Percentiles rank a stretch among this genome's conserved stretches.
Evolutionary conservation across 1,140 invertebrate genomes (phyloP).

Genomic region (Wasmannia auropunctata): DNA sequence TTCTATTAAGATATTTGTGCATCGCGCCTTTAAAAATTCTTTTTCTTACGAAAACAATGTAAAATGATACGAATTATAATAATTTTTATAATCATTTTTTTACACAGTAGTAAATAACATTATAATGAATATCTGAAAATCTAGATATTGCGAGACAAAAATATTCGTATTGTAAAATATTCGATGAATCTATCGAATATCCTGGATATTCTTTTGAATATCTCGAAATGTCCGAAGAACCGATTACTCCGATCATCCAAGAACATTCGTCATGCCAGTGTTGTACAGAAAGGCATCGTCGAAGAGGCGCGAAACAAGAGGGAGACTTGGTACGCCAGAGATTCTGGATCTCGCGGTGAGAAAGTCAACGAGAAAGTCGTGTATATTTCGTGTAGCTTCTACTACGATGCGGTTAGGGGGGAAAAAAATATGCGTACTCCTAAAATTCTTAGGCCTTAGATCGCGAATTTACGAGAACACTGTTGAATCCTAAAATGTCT

Average conservation of each 20-base stretch:
- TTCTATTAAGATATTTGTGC: not conserved
- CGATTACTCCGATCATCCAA: not conserved
- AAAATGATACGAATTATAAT: not conserved
- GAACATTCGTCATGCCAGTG: not conserved
- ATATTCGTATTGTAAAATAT: not conserved
- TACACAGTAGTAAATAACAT: not conserved
- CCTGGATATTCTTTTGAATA: not conserved
- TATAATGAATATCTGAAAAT: not conserved
- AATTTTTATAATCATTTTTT: not conserved
- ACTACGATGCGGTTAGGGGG: constrained; percentile 40
- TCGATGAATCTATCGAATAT: not conserved
- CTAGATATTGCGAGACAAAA: not conserved
- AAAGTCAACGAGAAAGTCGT: constrained; percentile 73
- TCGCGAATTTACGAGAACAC: constrained; percentile 33
- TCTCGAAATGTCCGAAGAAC: not conserved
- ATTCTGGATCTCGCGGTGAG: constrained; percentile 38
- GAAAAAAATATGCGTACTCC: constrained; percentile 66
- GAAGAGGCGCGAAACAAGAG: constrained; percentile 16
- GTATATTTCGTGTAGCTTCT: constrained; percentile 68
- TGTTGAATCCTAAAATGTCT: constrained; percentile 70
- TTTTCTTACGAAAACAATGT: not conserved
- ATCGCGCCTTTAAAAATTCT: not conserved
- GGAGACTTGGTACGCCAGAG: constrained; percentile 11
- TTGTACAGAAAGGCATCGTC: not conserved
- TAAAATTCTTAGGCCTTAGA: constrained; percentile 75